Evolutionary conservation across 2,888 invertebrate genomes (phyloP).

Genomic region (Cremastinae sp.): DNA sequence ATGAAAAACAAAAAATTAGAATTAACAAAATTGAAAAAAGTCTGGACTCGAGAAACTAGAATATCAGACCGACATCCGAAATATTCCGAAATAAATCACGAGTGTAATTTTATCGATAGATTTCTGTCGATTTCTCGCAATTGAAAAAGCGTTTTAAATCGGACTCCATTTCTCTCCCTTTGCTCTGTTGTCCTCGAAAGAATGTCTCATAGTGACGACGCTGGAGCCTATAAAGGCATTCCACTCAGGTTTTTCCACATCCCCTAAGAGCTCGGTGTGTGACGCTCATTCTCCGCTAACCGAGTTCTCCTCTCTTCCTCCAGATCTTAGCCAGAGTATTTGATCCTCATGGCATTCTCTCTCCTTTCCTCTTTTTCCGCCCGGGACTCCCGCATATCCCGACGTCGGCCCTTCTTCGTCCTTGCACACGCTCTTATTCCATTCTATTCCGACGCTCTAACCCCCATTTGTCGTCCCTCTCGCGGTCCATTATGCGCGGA

Average conservation of each 20-base stretch:
- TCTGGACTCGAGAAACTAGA: too few relatives aligned
- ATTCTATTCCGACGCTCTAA: conserved; percentile 50
- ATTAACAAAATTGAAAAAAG: too few relatives aligned
- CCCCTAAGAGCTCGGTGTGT: conserved; percentile 31
- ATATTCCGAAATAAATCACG: conserved; percentile 48
- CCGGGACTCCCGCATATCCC: conserved; percentile 38
- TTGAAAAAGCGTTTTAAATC: conserved; percentile 63
- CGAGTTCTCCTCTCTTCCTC: conserved; percentile 43
- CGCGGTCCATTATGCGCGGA: conserved; percentile 56
- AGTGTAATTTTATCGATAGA: conserved; percentile 54
- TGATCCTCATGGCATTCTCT: conserved; percentile 34
- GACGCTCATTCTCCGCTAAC: conserved; percentile 49
- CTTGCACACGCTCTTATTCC: conserved; percentile 31
- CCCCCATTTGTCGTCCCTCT: conserved; percentile 53
- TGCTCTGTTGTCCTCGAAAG: conserved; percentile 71
- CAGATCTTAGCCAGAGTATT: conserved; percentile 13
- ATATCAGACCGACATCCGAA: too few relatives aligned
- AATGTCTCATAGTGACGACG: conserved; percentile 76
- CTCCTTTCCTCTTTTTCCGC: conserved; percentile 29
- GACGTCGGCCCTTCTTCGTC: conserved; percentile 36
- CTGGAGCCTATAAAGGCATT: conserved; percentile 76
- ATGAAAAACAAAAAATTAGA: too few relatives aligned
- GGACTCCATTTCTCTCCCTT: conserved; percentile 26
- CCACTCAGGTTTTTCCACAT: conserved; percentile 65
- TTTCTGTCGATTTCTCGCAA: conserved; percentile 28